phyloP scores from a whole-genome alignment of 2,113 vertebrate species.

The Oncorhynchus kisutch region DNA sequence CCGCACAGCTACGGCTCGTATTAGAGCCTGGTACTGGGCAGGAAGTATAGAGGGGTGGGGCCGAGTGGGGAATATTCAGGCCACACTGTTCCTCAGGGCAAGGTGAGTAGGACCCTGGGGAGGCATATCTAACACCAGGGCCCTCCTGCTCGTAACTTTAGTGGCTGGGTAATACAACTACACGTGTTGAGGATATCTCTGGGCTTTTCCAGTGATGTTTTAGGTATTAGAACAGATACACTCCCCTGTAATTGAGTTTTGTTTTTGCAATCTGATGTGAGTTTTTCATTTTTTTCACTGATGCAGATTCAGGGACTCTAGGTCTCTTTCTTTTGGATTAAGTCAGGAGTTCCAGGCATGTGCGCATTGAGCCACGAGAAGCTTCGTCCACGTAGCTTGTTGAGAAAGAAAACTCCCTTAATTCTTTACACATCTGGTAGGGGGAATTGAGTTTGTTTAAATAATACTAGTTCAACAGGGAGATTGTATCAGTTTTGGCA shows the following conservation, averaged over 20 bases:
- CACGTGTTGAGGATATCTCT: slow-evolving; percentile 64
- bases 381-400: slow-evolving; percentile 42
- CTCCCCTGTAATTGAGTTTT: slow-evolving; percentile 53
- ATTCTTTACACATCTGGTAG: slow-evolving; percentile 51
- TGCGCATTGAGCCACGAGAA: slow-evolving; percentile 53
- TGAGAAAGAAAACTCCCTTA: slow-evolving; percentile 67
- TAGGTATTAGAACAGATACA: slow-evolving; percentile 58
- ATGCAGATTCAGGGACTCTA: slow-evolving; percentile 31
- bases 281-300: slow-evolving; percentile 43
- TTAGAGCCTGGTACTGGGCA: slow-evolving; percentile 72
- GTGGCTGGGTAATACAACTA: slow-evolving; percentile 58
- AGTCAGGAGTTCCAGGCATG: slow-evolving; percentile 35
- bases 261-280: slow-evolving; percentile 54
- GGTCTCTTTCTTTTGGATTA: slow-evolving; percentile 46
- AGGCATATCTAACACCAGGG: slow-evolving; percentile 51
- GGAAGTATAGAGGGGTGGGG: slow-evolving; percentile 58
- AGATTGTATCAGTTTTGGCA: slow-evolving; percentile 35
- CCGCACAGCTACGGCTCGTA: slow-evolving; percentile 70
- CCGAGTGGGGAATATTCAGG: slow-evolving; percentile 42
- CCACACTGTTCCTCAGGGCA: slow-evolving; percentile 49
- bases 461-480: slow-evolving; percentile 43
- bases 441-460: slow-evolving; percentile 58
- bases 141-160: slow-evolving; percentile 46
- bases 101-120: slow-evolving; percentile 50
- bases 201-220: slow-evolving; percentile 62